A percentile compares a stretch with the other conserved stretches of the same genome.
These are phyloP conservation scores for Leucoma salicis DNA, from an alignment of 2,888 invertebrate species.

Conservation along the genomic window DNA sequence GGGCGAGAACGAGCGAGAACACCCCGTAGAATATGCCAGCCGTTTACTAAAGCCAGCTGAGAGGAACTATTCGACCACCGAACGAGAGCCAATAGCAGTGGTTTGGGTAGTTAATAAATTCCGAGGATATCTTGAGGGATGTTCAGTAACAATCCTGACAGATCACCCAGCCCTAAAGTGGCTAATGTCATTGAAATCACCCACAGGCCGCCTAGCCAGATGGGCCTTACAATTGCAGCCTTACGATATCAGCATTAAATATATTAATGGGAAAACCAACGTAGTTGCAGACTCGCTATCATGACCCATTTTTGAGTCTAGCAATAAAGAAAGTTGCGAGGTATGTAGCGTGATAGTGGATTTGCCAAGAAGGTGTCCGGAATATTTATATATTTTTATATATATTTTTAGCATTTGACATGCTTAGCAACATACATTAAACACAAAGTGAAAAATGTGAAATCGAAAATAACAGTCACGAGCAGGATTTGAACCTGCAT, in stretches of 20 bases:
- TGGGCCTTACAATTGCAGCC: not conserved
- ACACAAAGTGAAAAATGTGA: no score
- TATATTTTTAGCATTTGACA: no score
- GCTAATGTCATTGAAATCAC: conserved; percentile 2
- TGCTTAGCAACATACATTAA: no score
- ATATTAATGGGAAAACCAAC: conserved; percentile 3
- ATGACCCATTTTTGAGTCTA: not conserved
- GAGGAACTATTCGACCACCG: not conserved
- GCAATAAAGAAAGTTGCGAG: not conserved
- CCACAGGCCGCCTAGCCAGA: not conserved
- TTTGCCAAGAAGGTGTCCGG: conserved; percentile 3
- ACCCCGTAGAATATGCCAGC: conserved; percentile 28
- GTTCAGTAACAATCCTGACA: not conserved
- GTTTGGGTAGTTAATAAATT: conserved; percentile 1
- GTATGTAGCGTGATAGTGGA: conserved; percentile 6
- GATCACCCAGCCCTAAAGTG: conserved; percentile 8
- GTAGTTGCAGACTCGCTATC: conserved; percentile 14
- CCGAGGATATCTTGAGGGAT: conserved; percentile 8
- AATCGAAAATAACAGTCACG: no score
- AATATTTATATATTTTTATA: no score
- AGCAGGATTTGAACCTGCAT: no score
- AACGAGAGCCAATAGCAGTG: not conserved
- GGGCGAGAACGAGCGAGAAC: conserved; percentile 13
- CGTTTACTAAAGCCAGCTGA: conserved; percentile 4
- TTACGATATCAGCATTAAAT: no score